phyloP scores from a whole-genome alignment of 2,113 vertebrate species.

The Nothocercus julius region DNA sequence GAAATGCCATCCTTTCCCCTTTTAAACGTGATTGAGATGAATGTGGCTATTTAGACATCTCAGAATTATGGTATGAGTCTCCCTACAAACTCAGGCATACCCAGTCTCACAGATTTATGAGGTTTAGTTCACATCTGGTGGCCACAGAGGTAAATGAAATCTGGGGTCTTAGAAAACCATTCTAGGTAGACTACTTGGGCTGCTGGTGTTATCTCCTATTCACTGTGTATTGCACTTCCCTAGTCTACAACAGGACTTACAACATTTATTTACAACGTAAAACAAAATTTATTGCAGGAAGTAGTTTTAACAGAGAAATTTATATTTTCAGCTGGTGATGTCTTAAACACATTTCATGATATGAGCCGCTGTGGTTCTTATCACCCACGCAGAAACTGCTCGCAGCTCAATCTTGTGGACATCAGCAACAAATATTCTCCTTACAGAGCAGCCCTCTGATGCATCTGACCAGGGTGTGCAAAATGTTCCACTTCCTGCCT shows the following conservation, averaged over 20 bases:
- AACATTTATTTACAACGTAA: background rate
- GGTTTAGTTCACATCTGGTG: background rate
- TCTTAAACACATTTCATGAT: background rate
- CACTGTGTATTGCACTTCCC: background rate
- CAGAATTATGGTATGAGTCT: background rate
- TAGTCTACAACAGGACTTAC: background rate
- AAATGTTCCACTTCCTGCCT: slow-evolving; percentile 28
- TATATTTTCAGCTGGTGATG: background rate
- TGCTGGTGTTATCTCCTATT: background rate
- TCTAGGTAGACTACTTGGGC: background rate
- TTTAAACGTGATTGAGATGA: rapidly evolving
- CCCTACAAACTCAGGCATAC: background rate
- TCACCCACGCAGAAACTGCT: background rate
- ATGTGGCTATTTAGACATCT: background rate
- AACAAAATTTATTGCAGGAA: background rate
- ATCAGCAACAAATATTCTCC: background rate
- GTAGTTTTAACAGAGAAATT: background rate
- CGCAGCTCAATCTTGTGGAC: background rate
- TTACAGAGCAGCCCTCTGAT: background rate
- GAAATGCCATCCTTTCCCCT: background rate
- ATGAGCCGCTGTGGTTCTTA: background rate
- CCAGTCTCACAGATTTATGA: background rate
- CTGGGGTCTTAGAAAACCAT: background rate
- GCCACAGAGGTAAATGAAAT: background rate
- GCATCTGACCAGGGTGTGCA: background rate